Conservation (phyloP, 1,140 invertebrate genomes). For the Cydia amplana region DNA sequence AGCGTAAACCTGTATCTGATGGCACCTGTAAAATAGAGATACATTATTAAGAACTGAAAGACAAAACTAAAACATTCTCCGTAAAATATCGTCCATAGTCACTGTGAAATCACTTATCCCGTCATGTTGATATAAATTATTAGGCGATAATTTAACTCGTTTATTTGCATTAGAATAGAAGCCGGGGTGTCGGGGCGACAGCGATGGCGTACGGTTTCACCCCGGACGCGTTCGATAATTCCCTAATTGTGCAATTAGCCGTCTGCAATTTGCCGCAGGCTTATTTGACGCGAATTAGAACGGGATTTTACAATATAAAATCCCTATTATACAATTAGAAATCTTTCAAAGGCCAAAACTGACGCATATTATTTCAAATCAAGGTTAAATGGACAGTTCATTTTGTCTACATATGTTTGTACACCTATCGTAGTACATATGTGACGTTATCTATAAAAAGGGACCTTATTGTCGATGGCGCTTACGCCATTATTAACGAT, state of each 20-base stretch:
- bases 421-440: too few species aligned
- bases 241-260: constrained; percentile 71
- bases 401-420: too few species aligned
- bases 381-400: neutral
- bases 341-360: neutral
- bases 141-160: constrained; percentile 40
- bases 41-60: neutral
- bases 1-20: too few species aligned
- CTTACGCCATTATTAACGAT: too few species aligned
- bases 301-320: constrained; percentile 27
- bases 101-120: neutral
- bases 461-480: too few species aligned
- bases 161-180: constrained; percentile 72
- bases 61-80: too few species aligned
- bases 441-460: too few species aligned
- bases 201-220: constrained; percentile 58
- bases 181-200: constrained; percentile 37
- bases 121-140: constrained; percentile 22
- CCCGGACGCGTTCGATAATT: constrained; percentile 74
- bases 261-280: constrained; percentile 62
- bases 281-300: constrained; percentile 44
- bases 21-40: neutral
- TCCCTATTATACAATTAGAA: neutral
- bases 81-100: neutral
- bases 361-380: neutral